A percentile compares a stretch with the other conserved stretches of the same genome.
phyloP scores from a whole-genome alignment of 2,888 invertebrate species.

The Gymnosoma rotundatum region DNA sequence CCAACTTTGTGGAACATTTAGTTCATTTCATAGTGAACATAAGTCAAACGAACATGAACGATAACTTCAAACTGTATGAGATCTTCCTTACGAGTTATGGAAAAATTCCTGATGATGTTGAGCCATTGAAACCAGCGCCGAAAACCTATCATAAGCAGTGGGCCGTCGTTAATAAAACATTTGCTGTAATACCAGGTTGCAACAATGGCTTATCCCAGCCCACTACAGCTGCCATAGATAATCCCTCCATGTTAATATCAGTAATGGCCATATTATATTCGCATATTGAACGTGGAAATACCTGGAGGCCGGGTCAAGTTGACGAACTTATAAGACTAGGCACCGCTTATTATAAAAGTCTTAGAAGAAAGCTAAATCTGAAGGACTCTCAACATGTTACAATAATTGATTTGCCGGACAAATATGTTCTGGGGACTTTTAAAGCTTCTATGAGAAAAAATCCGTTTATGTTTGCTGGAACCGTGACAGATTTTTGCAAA shows the following conservation, averaged over 20 bases:
- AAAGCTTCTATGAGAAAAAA: slow-evolving; percentile 77
- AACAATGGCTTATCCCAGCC: slow-evolving; percentile 77
- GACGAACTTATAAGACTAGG: slow-evolving; percentile 82
- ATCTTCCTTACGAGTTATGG: slow-evolving; percentile 77
- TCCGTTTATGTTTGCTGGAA: slow-evolving; percentile 77
- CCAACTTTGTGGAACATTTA: slow-evolving; percentile 77
- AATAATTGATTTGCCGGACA: slow-evolving; percentile 79
- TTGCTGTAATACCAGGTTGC: slow-evolving; percentile 78
- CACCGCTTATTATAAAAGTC: slow-evolving; percentile 75
- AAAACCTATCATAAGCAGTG: slow-evolving; percentile 74
- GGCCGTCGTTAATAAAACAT: slow-evolving; percentile 78
- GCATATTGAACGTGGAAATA: slow-evolving; percentile 85
- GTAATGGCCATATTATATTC: slow-evolving; percentile 86
- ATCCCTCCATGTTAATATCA: slow-evolving; percentile 85
- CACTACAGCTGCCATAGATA: slow-evolving; percentile 75
- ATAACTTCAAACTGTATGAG: slow-evolving; percentile 78
- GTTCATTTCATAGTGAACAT: slow-evolving; percentile 78
- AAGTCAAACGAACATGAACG: slow-evolving; percentile 72
- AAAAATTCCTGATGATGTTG: slow-evolving; percentile 73
- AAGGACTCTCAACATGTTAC: slow-evolving; percentile 76
- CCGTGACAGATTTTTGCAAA: slow-evolving; percentile 76
- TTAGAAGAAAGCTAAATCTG: slow-evolving; percentile 74
- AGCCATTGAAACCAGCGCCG: slow-evolving; percentile 55
- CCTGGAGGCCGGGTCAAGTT: slow-evolving; percentile 85
- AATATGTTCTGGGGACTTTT: slow-evolving; percentile 81